Percentiles rank a stretch among this genome's conserved stretches.
These are phyloP conservation scores for Pseudanteris insignis DNA, from an alignment of 2,888 invertebrate genomes.

Conservation along the genomic window DNA sequence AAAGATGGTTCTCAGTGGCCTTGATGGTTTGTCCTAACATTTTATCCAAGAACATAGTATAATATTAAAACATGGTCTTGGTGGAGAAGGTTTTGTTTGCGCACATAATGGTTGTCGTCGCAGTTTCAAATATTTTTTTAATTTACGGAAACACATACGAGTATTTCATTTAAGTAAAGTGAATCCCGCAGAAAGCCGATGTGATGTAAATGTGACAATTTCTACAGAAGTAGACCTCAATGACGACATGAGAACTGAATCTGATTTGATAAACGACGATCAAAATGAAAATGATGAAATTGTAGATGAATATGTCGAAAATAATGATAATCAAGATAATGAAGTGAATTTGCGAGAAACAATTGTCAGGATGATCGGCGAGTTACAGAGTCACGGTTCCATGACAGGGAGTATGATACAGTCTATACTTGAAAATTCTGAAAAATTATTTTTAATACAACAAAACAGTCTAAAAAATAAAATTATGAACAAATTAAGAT, in stretches of 20 bases:
- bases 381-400: constrained; percentile 25
- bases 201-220: too few species aligned
- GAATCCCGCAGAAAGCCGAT: background rate
- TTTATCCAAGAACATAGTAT: constrained; percentile 17
- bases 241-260: too few species aligned
- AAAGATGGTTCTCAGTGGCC: background rate
- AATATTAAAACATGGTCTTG: constrained; percentile 8
- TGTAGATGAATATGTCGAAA: background rate
- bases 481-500: background rate
- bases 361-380: constrained; percentile 17
- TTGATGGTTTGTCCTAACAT: constrained; percentile 13
- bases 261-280: too few species aligned
- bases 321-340: background rate
- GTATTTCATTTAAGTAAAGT: constrained; percentile 13
- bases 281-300: background rate
- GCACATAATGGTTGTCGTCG: constrained; percentile 21
- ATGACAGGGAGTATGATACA: constrained; percentile 25
- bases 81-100: constrained; percentile 17
- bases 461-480: constrained; percentile 10
- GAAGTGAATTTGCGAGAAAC: constrained; percentile 5
- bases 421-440: constrained; percentile 18
- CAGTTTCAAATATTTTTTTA: constrained; percentile 15
- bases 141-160: constrained; percentile 23
- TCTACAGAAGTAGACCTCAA: background rate
- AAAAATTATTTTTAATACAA: constrained; percentile 9